phyloP scores from a whole-genome alignment of 2,888 invertebrate species.

The Thelaira solivaga region DNA sequence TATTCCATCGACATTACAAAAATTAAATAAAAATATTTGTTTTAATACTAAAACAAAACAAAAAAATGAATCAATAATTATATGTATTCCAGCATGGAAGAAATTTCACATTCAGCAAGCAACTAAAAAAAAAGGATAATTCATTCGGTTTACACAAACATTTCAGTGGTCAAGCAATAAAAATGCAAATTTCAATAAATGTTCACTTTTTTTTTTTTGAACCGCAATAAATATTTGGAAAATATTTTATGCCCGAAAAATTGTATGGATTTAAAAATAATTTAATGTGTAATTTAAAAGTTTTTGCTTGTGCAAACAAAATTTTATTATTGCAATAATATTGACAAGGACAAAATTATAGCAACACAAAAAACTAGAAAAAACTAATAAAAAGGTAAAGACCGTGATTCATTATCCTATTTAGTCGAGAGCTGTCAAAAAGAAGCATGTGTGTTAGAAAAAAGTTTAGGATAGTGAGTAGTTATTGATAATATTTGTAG shows the following conservation, averaged over 20 bases:
- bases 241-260: constrained; percentile 29
- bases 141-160: constrained; percentile 37
- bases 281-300: constrained; percentile 39
- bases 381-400: neutral
- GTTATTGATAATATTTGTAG: too few relatives aligned
- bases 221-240: constrained; percentile 24
- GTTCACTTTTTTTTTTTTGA: constrained; percentile 30
- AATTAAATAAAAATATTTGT: constrained; percentile 33
- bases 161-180: constrained; percentile 56
- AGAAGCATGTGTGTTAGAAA: too few relatives aligned
- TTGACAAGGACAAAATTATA: constrained; percentile 34
- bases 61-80: constrained; percentile 17
- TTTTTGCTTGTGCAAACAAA: constrained; percentile 33
- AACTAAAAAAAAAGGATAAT: constrained; percentile 35
- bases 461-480: too few relatives aligned
- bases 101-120: neutral
- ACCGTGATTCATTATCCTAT: too few relatives aligned
- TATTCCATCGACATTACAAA: constrained; percentile 30
- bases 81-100: constrained; percentile 15
- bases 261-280: constrained; percentile 38
- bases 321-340: constrained; percentile 33
- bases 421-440: too few relatives aligned
- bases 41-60: neutral
- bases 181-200: constrained; percentile 56
- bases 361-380: neutral